A percentile compares a stretch with the other conserved stretches of the same genome.
phyloP scores from a whole-genome alignment of 2,113 vertebrate genomes.

The Seriola aureovittata region DNA sequence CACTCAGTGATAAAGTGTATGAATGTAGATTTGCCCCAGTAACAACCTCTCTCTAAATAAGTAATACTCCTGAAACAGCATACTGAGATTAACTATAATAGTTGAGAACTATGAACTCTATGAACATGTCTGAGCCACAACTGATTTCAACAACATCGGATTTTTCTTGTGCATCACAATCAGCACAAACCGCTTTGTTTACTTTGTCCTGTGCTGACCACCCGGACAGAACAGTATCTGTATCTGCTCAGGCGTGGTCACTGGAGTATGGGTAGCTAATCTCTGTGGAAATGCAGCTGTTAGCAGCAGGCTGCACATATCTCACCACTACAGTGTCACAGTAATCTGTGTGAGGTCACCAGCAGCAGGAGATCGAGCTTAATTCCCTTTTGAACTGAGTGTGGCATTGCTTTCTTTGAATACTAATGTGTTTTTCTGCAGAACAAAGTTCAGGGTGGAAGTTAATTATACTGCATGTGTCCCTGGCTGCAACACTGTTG shows the following conservation, averaged over 20 bases:
- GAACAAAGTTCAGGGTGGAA: constrained; percentile 24
- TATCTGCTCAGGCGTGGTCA: constrained; percentile 41
- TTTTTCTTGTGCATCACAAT: no score
- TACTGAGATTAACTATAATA: no score
- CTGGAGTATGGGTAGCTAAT: constrained; percentile 19
- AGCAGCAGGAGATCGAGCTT: constrained; percentile 33
- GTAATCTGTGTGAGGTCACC: constrained; percentile 38
- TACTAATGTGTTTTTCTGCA: constrained; percentile 43
- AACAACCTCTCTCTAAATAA: no score
- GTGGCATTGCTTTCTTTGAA: constrained; percentile 16
- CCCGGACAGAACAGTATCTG: constrained; percentile 19
- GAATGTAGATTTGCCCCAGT: no score
- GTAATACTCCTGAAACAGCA: no score
- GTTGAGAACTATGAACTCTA: no score
- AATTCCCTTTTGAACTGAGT: constrained; percentile 29
- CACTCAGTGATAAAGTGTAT: no score
- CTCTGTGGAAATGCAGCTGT: constrained; percentile 54
- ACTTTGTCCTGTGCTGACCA: constrained; percentile 11
- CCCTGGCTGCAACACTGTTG: constrained; percentile 3
- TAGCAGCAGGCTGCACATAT: constrained; percentile 30
- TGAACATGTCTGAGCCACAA: not conserved
- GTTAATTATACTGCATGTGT: constrained; percentile 30
- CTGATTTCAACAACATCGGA: not conserved
- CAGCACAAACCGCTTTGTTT: constrained; percentile 3
- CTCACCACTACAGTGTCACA: constrained; percentile 21